phyloP scores from a whole-genome alignment of 1,140 invertebrate species.

The Ectropis grisescens region DNA sequence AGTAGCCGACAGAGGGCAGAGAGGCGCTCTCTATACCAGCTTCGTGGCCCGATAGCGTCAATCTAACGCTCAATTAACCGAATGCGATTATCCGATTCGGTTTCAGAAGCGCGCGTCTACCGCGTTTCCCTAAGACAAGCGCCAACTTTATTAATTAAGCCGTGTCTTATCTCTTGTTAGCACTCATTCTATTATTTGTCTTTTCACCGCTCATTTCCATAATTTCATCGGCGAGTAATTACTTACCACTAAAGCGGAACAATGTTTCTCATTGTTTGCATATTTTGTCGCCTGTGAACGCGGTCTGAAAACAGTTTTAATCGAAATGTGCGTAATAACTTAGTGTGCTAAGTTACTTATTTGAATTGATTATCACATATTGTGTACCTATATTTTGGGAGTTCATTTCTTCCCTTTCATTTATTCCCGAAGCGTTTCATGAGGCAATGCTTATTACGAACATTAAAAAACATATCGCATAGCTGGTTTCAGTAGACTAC shows the following conservation, averaged over 20 bases:
- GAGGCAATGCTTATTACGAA: too few relatives aligned
- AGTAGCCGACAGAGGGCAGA: constrained; percentile 6
- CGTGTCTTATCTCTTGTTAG: constrained; percentile 70
- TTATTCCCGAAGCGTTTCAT: too few relatives aligned
- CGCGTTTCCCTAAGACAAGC: constrained; percentile 45
- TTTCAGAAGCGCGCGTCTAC: constrained; percentile 47
- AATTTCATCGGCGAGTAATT: constrained; percentile 66
- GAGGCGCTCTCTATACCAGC: constrained; percentile 14
- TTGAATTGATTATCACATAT: too few relatives aligned
- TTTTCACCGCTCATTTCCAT: constrained; percentile 68
- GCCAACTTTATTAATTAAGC: constrained; percentile 70
- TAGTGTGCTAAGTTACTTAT: too few relatives aligned
- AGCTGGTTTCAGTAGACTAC: too few relatives aligned
- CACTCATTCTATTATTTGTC: constrained; percentile 70
- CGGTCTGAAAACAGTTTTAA: too few relatives aligned
- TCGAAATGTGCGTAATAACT: too few relatives aligned
- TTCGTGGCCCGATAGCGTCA: constrained; percentile 55
- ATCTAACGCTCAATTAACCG: constrained; percentile 66
- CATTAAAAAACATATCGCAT: too few relatives aligned
- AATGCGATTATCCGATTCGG: constrained; percentile 65
- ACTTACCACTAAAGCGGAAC: constrained; percentile 50
- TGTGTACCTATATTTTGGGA: too few relatives aligned
- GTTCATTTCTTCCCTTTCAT: too few relatives aligned
- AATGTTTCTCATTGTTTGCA: constrained; percentile 48
- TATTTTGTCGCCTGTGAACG: constrained; percentile 32